Evolutionary conservation across 30 jellyfish, hydroid and myxozoan species (phyloP), one percentile per base, ranked within the genome.

Genomic region (Hydractinia symbiolongicarpus): DNA sequence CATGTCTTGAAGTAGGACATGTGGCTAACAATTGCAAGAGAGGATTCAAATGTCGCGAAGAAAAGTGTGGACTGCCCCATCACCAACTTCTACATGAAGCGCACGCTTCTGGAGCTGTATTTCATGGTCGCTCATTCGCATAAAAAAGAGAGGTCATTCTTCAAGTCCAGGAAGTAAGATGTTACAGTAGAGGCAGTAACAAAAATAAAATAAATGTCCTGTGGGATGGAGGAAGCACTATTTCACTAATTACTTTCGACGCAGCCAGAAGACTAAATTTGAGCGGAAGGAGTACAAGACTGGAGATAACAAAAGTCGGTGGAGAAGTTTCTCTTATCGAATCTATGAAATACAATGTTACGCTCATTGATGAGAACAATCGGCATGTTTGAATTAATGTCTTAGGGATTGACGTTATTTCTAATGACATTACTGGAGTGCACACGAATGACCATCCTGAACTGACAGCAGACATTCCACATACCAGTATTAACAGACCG

Each of bases 261-360:
- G 51, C 76, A 21, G 93, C 89, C 61, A 66, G 67, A 53, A 10
- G 9, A 9, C 58, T 82, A 57, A 86, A 89, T 14, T 82, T 81
- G 7, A 73, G 69, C 5, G 95, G 95, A 15, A 61, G 76, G 69
- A 60, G 74, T 50, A 86, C 55, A 4, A 53, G 81, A 4, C 81
- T 81, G 54, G 66, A 81, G 8, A 81, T 87, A 9, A 74, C 93
- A 4, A 76, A 81, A 75, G 88, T 81, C 56, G 95, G 84, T 51
- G 88, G 93, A 81, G 81, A 85, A 58, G 78, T 77, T 61, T 86
- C 78, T 77, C 68, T 77, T n/a, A 51, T 85, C 67, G 71, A 71
- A 54, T 73, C 84, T 7, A 77, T 77, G 81, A 82, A 56, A 52
- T 68, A 82, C 53, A 71, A 69, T 0, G 86, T 68, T 54, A 49